Evolutionary conservation across 2,113 vertebrate genomes (phyloP).

Genomic region (Sphaerodactylus townsendi): DNA sequence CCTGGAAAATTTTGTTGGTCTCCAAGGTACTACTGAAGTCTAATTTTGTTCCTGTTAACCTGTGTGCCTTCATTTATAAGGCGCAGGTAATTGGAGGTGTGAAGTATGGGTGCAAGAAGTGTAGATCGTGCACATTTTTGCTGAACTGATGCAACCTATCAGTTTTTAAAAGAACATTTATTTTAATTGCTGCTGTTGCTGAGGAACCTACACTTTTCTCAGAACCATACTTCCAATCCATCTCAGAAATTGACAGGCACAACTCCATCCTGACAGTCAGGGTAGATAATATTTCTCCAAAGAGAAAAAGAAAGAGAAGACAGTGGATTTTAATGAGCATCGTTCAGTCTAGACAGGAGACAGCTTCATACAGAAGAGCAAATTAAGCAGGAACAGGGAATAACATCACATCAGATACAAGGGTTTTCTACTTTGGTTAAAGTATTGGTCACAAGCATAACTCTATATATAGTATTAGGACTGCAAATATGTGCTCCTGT

Average conservation of each 20-base stretch:
- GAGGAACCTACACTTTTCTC: constrained; percentile 1
- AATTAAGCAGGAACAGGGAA: not conserved
- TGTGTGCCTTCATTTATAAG: no score
- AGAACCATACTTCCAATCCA: constrained; percentile 11
- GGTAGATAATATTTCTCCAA: constrained; percentile 37
- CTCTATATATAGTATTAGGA: not conserved
- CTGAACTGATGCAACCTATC: not conserved
- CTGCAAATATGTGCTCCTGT: not conserved
- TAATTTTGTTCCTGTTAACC: no score
- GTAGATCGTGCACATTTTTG: no score
- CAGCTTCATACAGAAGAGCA: constrained; percentile 41
- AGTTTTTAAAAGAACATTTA: constrained; percentile 5
- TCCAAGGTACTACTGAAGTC: no score
- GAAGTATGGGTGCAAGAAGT: no score
- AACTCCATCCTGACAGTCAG: constrained; percentile 23
- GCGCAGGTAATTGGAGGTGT: no score
- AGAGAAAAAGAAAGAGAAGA: constrained; percentile 29
- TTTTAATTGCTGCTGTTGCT: not conserved
- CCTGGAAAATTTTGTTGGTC: no score
- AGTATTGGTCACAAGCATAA: not conserved
- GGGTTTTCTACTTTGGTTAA: not conserved
- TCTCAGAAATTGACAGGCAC: constrained; percentile 13
- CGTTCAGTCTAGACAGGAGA: constrained; percentile 7
- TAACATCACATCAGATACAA: not conserved
- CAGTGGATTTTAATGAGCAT: constrained; percentile 36